Conservation (phyloP, 2,113 vertebrate genomes). For the Myrmecobius fasciatus region DNA sequence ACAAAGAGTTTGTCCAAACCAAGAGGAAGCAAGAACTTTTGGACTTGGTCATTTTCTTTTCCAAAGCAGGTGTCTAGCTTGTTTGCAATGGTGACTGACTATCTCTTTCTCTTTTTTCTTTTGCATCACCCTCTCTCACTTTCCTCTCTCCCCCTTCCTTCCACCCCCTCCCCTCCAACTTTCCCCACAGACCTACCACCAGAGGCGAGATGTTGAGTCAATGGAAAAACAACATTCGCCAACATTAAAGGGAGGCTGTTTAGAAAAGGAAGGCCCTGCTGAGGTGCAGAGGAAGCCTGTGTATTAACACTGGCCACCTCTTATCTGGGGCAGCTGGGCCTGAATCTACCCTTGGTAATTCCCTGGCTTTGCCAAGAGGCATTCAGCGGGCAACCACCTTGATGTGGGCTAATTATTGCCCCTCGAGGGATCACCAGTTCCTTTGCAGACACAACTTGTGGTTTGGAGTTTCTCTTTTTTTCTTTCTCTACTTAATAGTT, state of each 20-base stretch:
- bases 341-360: constrained; percentile 87
- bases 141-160: constrained; percentile 71
- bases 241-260: constrained; percentile 96
- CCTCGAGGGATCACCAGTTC: constrained; percentile 60
- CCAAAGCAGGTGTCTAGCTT: constrained; percentile 87
- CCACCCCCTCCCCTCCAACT: constrained; percentile 42
- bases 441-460: constrained; percentile 74
- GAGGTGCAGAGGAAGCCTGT: constrained; percentile 96
- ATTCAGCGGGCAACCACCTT: constrained; percentile 86
- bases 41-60: constrained; percentile 81
- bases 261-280: constrained; percentile 96
- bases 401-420: constrained; percentile 80
- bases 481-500: neutral
- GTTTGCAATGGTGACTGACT: constrained; percentile 75
- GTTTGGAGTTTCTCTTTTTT: constrained; percentile 53
- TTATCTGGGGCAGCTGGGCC: constrained; percentile 94
- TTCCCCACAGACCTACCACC: constrained; percentile 80
- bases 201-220: constrained; percentile 89
- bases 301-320: constrained; percentile 94
- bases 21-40: constrained; percentile 79
- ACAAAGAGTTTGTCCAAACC: constrained; percentile 60
- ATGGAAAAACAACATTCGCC: constrained; percentile 94
- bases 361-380: constrained; percentile 83
- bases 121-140: constrained; percentile 55
- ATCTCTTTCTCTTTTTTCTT: neutral